Evolutionary conservation across 2,888 invertebrate species (phyloP).

Genomic region (Drosophila tripunctata): DNA sequence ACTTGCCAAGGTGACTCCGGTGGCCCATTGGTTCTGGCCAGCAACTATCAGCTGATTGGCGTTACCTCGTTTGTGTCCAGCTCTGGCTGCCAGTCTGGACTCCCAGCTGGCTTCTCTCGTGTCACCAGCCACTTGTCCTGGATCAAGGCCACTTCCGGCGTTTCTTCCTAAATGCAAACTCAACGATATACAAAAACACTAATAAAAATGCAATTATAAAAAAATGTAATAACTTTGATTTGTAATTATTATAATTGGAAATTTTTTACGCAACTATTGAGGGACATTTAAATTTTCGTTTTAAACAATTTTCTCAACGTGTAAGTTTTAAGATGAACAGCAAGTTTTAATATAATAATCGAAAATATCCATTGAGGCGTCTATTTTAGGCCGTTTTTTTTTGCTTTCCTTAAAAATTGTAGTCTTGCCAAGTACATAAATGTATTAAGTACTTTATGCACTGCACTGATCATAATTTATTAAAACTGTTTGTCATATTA

Average conservation of each 20-base stretch:
- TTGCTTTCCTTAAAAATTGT: too few relatives aligned
- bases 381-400: too few relatives aligned
- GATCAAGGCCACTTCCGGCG: constrained; percentile 54
- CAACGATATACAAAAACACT: not conserved
- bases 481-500: too few relatives aligned
- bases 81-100: constrained; percentile 51
- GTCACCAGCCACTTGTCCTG: constrained; percentile 60
- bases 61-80: constrained; percentile 58
- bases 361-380: too few relatives aligned
- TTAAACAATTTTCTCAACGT: too few relatives aligned
- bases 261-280: too few relatives aligned
- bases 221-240: not conserved
- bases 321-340: too few relatives aligned
- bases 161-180: constrained; percentile 46
- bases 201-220: constrained; percentile 12
- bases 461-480: too few relatives aligned
- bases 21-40: constrained; percentile 68
- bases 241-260: not conserved
- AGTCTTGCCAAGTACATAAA: too few relatives aligned
- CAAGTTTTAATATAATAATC: too few relatives aligned
- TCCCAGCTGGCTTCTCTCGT: constrained; percentile 63
- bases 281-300: too few relatives aligned
- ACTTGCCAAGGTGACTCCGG: constrained; percentile 79
- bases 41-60: constrained; percentile 54
- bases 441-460: too few relatives aligned